phyloP scores from a whole-genome alignment of 2,113 vertebrate species.

The Ciconia maguari region DNA sequence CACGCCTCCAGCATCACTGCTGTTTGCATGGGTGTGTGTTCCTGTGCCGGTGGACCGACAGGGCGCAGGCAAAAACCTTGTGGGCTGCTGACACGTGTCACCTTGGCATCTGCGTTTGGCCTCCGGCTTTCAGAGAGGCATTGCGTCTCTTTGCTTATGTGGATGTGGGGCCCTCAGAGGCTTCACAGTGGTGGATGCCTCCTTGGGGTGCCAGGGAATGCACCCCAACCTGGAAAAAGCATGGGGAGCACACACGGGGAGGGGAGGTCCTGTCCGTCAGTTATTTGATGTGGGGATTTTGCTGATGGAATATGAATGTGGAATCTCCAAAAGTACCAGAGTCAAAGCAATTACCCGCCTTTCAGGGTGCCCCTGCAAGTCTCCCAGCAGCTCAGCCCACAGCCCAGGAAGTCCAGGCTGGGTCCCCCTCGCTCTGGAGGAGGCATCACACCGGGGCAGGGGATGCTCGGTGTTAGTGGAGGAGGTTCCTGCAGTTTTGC shows the following conservation, averaged over 20 bases:
- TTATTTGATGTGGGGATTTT: not conserved
- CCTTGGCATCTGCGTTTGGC: not conserved
- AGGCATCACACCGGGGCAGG: too few species aligned
- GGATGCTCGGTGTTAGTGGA: too few species aligned
- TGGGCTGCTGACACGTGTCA: not conserved
- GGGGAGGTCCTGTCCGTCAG: not conserved
- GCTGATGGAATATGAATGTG: not conserved
- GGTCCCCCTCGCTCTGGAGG: not conserved
- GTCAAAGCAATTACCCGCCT: not conserved
- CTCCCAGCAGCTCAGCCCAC: not conserved
- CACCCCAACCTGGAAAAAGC: accelerated
- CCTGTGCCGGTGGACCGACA: not conserved
- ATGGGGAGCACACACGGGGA: accelerated
- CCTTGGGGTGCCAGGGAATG: not conserved
- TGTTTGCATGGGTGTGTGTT: not conserved
- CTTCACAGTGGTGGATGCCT: not conserved
- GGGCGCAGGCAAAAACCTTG: not conserved
- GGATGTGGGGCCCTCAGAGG: not conserved
- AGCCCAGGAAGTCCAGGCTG: not conserved
- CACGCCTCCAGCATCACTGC: not conserved
- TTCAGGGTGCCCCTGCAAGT: accelerated
- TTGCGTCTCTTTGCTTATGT: accelerated
- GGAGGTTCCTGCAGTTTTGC: not conserved
- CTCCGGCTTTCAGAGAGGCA: not conserved
- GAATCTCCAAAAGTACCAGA: not conserved